phyloP scores from a whole-genome alignment of 2,797 vertebrate genomes.

The Eleutherodactylus coqui region DNA sequence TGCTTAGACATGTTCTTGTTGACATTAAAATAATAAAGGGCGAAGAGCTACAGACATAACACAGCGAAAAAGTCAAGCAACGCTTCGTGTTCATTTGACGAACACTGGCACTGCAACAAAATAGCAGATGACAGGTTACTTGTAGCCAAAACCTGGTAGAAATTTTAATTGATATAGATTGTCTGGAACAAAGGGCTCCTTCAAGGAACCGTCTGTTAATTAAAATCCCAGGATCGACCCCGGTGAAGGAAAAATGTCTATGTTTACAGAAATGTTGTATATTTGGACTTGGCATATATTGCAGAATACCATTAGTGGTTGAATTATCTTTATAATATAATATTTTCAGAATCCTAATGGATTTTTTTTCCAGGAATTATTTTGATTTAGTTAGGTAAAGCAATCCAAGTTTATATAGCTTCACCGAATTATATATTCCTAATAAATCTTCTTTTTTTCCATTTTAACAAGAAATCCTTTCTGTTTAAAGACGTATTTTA shows the following conservation, averaged over 20 bases:
- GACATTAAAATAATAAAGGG: conserved; percentile 26
- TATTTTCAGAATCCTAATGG: conserved; percentile 49
- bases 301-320: conserved; percentile 37
- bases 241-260: neutral
- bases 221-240: conserved; percentile 46
- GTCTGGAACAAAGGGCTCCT: conserved; percentile 44
- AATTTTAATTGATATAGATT: conserved; percentile 57
- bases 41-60: conserved; percentile 25
- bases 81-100: conserved; percentile 18
- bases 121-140: conserved; percentile 37
- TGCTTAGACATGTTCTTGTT: neutral
- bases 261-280: conserved; percentile 38
- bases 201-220: conserved; percentile 34
- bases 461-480: conserved; percentile 12
- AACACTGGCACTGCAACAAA: conserved; percentile 23
- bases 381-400: conserved; percentile 13
- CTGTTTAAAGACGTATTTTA: conserved; percentile 17
- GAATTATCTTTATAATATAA: conserved; percentile 46
- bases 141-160: conserved; percentile 38
- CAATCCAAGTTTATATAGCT: conserved; percentile 45
- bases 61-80: conserved; percentile 10
- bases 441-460: conserved; percentile 48
- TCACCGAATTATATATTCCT: conserved; percentile 36
- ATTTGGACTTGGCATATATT: conserved; percentile 34
- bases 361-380: conserved; percentile 37